Evolutionary conservation across 53 echinoderm and acorn worm genomes (phyloP), one percentile per base, ranked within the genome.

Genomic region (Temnopleurus reevesii): DNA sequence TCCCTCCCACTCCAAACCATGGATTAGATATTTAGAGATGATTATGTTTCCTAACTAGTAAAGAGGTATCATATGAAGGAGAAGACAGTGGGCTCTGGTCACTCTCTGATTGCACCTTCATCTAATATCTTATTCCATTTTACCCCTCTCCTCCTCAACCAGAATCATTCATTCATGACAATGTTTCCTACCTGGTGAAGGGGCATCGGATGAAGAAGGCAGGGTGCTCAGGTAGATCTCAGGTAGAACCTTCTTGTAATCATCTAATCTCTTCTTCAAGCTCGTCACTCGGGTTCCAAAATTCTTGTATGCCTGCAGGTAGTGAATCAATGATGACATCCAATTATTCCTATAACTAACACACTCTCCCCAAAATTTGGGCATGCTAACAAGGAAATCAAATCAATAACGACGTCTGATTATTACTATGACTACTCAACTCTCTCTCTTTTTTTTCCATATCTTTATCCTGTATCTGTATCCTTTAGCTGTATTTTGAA

Each of bases 141-240:
- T 18, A 89, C 88, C 51, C 96, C 99, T 79, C 99, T n/a, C n/a
- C n/a, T n/a, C n/a, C n/a, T n/a, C n/a, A n/a, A n/a, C n/a, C n/a
- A n/a, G n/a, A n/a, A n/a, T n/a, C n/a, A n/a, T n/a, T n/a, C n/a
- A n/a, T n/a, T n/a, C n/a, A n/a, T n/a, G n/a, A n/a, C n/a, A n/a
- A n/a, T n/a, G n/a, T n/a, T n/a, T n/a, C 87, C 57, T 81, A 96
- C 98, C 99, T 59, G 99, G 99, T 57, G 96, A 96, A 18, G 99
- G 99, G 46, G 99, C 99, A 91, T 99, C 96, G 38, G 91, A 81
- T 36, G 96, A 90, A 17, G 99, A 99, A 3, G 99, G 96, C 5
- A 96, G 76, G 15, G 96, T 94, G 46, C 98, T 98, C 6, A 86
- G 55, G 46, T 90, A 76, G 15, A 38, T 77, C 71, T 96, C 92